phyloP scores from a whole-genome alignment of 2,888 invertebrate species.

The Macaria notata region DNA sequence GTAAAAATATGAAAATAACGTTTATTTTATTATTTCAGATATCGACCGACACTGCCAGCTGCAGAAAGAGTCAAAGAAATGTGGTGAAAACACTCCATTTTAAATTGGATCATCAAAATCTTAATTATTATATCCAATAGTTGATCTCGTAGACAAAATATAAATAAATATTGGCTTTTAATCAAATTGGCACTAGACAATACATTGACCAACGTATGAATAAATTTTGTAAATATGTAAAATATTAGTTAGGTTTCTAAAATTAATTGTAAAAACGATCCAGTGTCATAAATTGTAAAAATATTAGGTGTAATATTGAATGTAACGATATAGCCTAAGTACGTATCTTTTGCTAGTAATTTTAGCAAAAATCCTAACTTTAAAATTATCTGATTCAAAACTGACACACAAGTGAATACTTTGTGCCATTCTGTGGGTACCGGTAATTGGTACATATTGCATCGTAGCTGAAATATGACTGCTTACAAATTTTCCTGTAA shows the following conservation, averaged over 20 bases:
- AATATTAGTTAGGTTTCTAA: slow-evolving; percentile 45
- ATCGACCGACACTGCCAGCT: slow-evolving; percentile 73
- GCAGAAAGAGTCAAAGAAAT: slow-evolving; percentile 80
- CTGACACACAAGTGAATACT: slow-evolving; percentile 73
- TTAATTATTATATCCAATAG: slow-evolving; percentile 15
- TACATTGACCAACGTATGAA: slow-evolving; percentile 11
- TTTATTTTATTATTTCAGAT: slow-evolving; percentile 50
- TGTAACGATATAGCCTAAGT: slow-evolving; percentile 7
- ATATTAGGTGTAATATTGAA: slow-evolving; percentile 10
- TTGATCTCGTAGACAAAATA: slow-evolving; percentile 25
- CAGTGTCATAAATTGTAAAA: slow-evolving; percentile 69
- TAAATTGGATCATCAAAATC: slow-evolving; percentile 11
- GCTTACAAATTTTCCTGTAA: background rate
- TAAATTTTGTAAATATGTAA: slow-evolving; percentile 71
- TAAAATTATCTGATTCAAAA: slow-evolving; percentile 16
- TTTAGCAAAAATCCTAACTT: too few species aligned
- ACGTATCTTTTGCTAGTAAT: slow-evolving; percentile 17
- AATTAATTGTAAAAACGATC: slow-evolving; percentile 52
- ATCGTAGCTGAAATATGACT: slow-evolving; percentile 11
- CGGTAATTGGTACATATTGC: slow-evolving; percentile 6
- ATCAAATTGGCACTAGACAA: slow-evolving; percentile 9
- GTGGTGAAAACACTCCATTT: slow-evolving; percentile 66
- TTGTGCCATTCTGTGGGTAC: slow-evolving; percentile 64
- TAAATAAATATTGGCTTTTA: background rate
- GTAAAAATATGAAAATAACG: too few species aligned